Base-by-base conservation (phyloP, 2,888 invertebrate genomes). In the Drosophila quinaria region DNA sequence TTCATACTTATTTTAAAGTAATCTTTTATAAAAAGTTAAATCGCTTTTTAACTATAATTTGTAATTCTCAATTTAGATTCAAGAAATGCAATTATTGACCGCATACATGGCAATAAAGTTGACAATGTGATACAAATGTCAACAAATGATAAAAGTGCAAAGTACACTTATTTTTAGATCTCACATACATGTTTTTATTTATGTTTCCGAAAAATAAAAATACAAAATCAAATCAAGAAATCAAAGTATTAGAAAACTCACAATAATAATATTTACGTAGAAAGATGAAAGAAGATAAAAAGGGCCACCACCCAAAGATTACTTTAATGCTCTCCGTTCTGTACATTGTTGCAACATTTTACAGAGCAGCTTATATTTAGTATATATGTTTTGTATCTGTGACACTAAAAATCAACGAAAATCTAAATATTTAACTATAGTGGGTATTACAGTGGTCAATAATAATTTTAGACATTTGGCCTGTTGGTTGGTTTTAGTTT, bases 321-420 rank as follows among this genome's bases (percentile, higher is more conserved):
- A 55, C n/a, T 51, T 52, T 51, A 44, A 52, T 78, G 66, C 35
- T 60, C 52, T 69, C 68, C 70, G 54, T 55, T 70, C 70, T 73
- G 50, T 70, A 60, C 51, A 63, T 70, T 61, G 54, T 83, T 81
- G 88, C 87, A 89, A 80, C 90, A 85, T 86, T 89, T 90, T 85
- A 90, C 80, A 85, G 82, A 89, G 64, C 73, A 78, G 63, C 87
- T 74, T 56, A 60, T 73, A 82, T 85, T 81, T 82, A 90, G 90
- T 88, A 79, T 56, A 29, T 41, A 58, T 56, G 39, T 63, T 63
- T 63, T 67, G 54, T 71, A 54, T 69, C 66, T 68, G 79, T 87
- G 80, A 69, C 78, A 70, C 70, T 68, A 74, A 74, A 65, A 70
- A 54, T 70, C 58, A 76, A 70, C 39, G 50, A 59, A 52, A 46